Evolutionary conservation across 2,113 vertebrate species (phyloP).

Genomic region (Pseudopipra pipra): DNA sequence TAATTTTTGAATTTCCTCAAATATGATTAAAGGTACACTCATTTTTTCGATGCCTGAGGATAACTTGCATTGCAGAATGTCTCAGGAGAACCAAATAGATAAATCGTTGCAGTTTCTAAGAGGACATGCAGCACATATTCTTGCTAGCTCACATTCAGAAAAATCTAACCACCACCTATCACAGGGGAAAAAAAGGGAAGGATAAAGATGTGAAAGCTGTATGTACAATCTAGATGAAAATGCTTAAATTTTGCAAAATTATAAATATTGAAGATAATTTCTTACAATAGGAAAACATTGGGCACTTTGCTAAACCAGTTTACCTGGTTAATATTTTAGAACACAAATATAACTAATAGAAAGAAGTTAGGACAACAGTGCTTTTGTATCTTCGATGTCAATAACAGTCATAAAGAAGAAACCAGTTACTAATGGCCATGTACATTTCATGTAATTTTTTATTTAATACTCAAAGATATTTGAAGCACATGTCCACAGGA

Average conservation of each 20-base stretch:
- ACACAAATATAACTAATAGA: neutral
- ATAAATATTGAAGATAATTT: neutral
- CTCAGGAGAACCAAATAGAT: neutral
- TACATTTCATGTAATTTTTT: neutral
- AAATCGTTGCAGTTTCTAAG: neutral
- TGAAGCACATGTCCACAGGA: neutral
- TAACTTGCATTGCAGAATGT: neutral
- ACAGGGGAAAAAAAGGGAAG: neutral
- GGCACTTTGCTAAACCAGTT: neutral
- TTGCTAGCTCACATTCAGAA: neutral
- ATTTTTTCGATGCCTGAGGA: neutral
- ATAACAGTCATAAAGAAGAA: neutral
- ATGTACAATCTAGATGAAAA: neutral
- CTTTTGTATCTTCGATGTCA: neutral
- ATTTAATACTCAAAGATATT: neutral
- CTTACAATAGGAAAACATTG: neutral
- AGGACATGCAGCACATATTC: neutral
- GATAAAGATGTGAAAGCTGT: neutral
- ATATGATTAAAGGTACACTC: neutral
- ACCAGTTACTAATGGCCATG: neutral
- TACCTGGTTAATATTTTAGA: neutral
- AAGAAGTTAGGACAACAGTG: neutral
- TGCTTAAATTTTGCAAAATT: neutral
- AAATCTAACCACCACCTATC: neutral
- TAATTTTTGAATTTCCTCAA: neutral